phyloP scores from a whole-genome alignment of 2,797 vertebrate genomes.

The Holocentrus rufus region DNA sequence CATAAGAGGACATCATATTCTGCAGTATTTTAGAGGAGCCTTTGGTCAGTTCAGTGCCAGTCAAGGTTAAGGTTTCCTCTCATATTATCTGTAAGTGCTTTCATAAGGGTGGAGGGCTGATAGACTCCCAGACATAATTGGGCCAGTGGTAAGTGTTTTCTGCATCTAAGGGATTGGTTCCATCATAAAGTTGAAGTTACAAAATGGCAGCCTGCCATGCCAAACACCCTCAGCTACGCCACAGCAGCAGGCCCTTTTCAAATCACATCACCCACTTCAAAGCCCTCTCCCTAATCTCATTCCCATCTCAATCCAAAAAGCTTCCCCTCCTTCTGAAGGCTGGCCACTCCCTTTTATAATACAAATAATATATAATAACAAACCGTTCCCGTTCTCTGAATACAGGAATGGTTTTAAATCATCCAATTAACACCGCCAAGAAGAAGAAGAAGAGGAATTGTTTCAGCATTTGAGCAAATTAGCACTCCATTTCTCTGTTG shows the following conservation, averaged over 20 bases:
- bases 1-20: neutral
- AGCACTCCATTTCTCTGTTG: conserved; percentile 27
- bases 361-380: conserved; percentile 11
- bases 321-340: conserved; percentile 18
- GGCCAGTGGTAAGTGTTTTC: conserved; percentile 20
- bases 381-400: conserved; percentile 20
- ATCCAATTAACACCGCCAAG: conserved; percentile 20
- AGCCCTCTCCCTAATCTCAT: conserved; percentile 62
- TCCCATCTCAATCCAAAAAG: conserved; percentile 52
- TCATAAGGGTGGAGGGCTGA: conserved; percentile 21
- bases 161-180: conserved; percentile 46
- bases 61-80: conserved; percentile 1
- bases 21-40: neutral
- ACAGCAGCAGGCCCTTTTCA: conserved; percentile 42
- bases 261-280: conserved; percentile 61
- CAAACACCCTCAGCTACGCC: conserved; percentile 42
- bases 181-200: conserved; percentile 47
- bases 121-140: conserved; percentile 33
- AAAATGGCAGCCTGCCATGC: conserved; percentile 50
- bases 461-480: conserved; percentile 51
- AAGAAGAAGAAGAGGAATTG: conserved; percentile 20
- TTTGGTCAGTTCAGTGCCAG: conserved; percentile 21
- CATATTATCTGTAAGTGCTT: conserved; percentile 11
- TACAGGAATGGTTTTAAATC: conserved; percentile 43
- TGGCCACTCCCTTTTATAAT: conserved; percentile 22